These are phyloP conservation scores for Rhombomys opimus DNA, from an alignment of 2,113 vertebrate genomes.

Conservation along the genomic window DNA sequence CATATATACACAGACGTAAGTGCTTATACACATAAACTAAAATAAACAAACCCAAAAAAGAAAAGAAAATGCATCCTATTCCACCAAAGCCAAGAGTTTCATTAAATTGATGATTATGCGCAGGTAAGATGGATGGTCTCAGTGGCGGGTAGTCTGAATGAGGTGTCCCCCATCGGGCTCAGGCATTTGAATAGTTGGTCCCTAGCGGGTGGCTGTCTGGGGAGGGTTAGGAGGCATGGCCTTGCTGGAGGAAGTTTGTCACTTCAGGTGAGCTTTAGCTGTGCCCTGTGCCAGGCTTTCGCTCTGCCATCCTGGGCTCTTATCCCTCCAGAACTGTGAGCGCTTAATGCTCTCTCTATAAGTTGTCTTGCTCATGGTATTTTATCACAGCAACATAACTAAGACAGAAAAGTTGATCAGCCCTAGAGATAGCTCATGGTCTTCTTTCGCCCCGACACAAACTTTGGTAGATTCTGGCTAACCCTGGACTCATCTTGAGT, in stretches of 20 bases:
- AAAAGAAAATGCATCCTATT: not conserved
- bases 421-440: not conserved
- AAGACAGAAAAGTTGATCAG: not conserved
- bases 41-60: not conserved
- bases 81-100: not conserved
- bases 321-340: no score
- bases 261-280: not conserved
- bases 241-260: not conserved
- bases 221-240: not conserved
- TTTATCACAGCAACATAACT: not conserved
- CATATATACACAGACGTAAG: not conserved
- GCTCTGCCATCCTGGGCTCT: not conserved
- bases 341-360: not conserved
- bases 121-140: not conserved
- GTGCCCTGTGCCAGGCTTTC: not conserved
- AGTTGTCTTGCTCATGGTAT: not conserved
- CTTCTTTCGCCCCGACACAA: not conserved
- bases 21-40: not conserved
- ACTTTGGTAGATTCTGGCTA: not conserved
- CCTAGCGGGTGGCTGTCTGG: not conserved
- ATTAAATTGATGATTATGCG: not conserved
- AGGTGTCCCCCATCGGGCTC: not conserved
- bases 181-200: not conserved
- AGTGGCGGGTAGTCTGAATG: no score
- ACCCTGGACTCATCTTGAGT: no score